Conservation (phyloP, 2,888 invertebrate genomes). For the Pyrrhia umbra region DNA sequence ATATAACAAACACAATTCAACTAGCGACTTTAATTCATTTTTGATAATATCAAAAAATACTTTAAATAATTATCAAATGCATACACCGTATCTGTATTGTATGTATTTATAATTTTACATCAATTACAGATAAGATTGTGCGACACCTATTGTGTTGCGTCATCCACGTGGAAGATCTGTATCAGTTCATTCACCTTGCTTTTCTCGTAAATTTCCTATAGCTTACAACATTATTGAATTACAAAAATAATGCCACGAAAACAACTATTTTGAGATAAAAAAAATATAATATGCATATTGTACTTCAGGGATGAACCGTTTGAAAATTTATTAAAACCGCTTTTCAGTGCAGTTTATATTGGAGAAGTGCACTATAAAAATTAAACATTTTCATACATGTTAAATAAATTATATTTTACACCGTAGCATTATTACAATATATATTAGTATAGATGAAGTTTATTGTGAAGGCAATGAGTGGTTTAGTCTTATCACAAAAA, state of each 20-base stretch:
- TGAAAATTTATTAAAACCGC: constrained; percentile 30
- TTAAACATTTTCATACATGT: constrained; percentile 13
- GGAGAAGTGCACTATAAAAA: constrained; percentile 17
- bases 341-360: constrained; percentile 8
- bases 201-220: constrained; percentile 39
- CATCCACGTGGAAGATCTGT: constrained; percentile 66
- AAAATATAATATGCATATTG: constrained; percentile 49
- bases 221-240: constrained; percentile 35
- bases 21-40: not conserved
- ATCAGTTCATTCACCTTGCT: constrained; percentile 67
- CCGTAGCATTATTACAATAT: constrained; percentile 3
- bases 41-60: constrained; percentile 37
- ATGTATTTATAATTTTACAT: constrained; percentile 34
- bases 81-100: too few relatives aligned
- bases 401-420: constrained; percentile 18
- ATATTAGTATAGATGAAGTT: not conserved
- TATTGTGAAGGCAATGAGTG: not conserved
- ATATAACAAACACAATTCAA: too few relatives aligned
- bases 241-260: constrained; percentile 51
- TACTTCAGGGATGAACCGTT: constrained; percentile 48
- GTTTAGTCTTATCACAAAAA: not conserved
- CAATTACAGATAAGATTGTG: constrained; percentile 66
- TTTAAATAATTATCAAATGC: constrained; percentile 64
- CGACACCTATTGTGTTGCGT: constrained; percentile 47
- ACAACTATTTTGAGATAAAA: constrained; percentile 30